Evolutionary conservation across 2,113 vertebrate genomes (phyloP), one percentile per base, ranked within the genome.

Genomic region (Bucco capensis): DNA sequence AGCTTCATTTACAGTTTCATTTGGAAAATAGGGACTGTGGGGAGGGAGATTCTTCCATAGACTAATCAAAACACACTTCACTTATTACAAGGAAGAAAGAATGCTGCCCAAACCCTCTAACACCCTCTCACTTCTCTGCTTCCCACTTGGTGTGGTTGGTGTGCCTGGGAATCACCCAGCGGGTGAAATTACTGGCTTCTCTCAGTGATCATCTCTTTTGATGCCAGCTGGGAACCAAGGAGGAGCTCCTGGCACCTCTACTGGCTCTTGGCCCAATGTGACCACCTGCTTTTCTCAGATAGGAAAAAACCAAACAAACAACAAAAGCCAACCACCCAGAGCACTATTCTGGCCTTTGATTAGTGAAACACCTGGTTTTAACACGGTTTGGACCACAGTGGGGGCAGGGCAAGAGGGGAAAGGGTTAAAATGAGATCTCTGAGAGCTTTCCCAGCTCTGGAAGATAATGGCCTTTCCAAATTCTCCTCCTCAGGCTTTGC

Each of bases 381-480:
- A 46, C 44, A 9, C 6, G 42, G 31, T 14, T 47, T 79, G 70
- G 70, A 54, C 58, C 23, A 23, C 35, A 25, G 9, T 3, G 19
- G 86, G 42, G 31, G 46, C 62, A 76, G 60, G 50, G 38, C 19
- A 54, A 47, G 92, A 56, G 62, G 21, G 42, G 50, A 69, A 96
- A 8, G 93, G 56, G 95, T 96, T 96, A 96, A 95, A 86, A 82
- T 10, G 75, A 82, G 49, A 83, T 74, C 38, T 49, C 60, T 1
- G 8, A 64, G 53, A 79, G 23, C 70, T 62, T 92, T 92, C 35
- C 46, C 35, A 65, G 24, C 35, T 1, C 70, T 94, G 75, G 65
- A 88, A 88, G 84, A 88, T 82, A 94, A 95, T 60, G 80, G 86
- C 67, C 75, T 84, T 89, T 79, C 92, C 85, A 90, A 69, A 84